A percentile compares a stretch with the other conserved stretches of the same genome.
These are phyloP conservation scores for Asarcornis scutulata DNA, from an alignment of 2,113 vertebrate species.

Conservation along the genomic window DNA sequence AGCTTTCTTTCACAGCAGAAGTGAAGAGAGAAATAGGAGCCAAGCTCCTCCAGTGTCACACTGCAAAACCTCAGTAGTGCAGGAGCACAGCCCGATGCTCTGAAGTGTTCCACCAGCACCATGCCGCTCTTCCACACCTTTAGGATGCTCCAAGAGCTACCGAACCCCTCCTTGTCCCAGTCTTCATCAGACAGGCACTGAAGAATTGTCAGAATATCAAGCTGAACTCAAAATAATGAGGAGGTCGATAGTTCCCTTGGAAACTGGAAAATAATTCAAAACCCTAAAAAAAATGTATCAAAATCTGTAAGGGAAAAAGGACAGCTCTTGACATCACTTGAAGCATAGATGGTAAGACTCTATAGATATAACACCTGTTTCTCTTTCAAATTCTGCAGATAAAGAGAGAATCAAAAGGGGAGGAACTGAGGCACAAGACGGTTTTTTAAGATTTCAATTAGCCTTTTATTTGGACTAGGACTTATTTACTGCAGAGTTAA, in stretches of 20 bases:
- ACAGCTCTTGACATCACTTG: conserved; percentile 17
- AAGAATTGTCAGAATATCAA: not conserved
- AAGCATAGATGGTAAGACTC: conserved; percentile 3
- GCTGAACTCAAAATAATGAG: not conserved
- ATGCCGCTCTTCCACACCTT: fast-evolving
- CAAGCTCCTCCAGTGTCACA: not conserved
- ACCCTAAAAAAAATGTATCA: not conserved
- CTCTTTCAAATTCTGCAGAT: conserved; percentile 27
- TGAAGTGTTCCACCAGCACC: not conserved
- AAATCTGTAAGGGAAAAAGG: not conserved
- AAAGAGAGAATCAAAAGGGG: conserved; percentile 26
- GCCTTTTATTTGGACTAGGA: conserved; percentile 28
- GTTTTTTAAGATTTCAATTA: conserved; percentile 72
- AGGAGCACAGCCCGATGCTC: not conserved
- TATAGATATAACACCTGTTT: conserved; percentile 21
- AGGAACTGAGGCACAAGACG: conserved; percentile 41
- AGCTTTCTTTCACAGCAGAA: not conserved
- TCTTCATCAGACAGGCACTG: not conserved
- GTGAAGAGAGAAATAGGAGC: not conserved
- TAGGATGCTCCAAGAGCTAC: not conserved
- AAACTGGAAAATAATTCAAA: not conserved
- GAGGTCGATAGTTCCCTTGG: not conserved
- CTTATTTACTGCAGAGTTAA: conserved; percentile 62
- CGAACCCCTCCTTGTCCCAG: fast-evolving
- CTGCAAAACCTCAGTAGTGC: not conserved